Conservation (phyloP, 2,113 vertebrate genomes). For the Plestiodon gilberti region DNA sequence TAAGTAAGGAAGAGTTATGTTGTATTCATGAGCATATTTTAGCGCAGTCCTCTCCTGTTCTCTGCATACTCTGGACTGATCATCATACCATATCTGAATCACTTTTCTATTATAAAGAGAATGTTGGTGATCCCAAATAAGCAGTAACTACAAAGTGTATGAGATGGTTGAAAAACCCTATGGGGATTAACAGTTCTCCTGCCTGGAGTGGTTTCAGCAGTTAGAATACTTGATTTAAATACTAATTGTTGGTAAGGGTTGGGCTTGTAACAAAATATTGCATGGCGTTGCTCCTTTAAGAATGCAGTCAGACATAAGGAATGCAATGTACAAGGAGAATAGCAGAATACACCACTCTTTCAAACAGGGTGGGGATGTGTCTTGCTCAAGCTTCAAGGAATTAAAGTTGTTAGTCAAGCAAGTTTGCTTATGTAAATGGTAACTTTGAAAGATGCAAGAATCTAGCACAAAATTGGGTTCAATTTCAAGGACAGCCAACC, state of each 20-base stretch:
- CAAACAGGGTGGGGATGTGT: conserved; percentile 46
- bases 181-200: conserved; percentile 52
- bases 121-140: not conserved
- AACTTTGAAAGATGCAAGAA: not conserved
- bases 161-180: conserved; percentile 60
- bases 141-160: conserved; percentile 54
- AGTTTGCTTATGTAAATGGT: not conserved
- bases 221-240: conserved; percentile 56
- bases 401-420: conserved; percentile 16
- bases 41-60: not conserved
- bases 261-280: conserved; percentile 66
- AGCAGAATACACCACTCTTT: conserved; percentile 55
- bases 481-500: too few relatives aligned
- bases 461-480: not conserved
- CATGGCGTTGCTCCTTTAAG: conserved; percentile 57
- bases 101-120: fast-evolving
- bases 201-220: conserved; percentile 64
- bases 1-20: not conserved
- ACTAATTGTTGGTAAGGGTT: conserved; percentile 50
- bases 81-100: not conserved
- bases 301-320: conserved; percentile 66
- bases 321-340: conserved; percentile 56
- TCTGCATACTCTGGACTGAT: not conserved
- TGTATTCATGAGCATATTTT: not conserved
- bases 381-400: conserved; percentile 39